Evolutionary conservation across 1,140 invertebrate genomes (phyloP), one percentile per base, ranked within the genome.

Genomic region (Lepidotrigona ventralis): DNA sequence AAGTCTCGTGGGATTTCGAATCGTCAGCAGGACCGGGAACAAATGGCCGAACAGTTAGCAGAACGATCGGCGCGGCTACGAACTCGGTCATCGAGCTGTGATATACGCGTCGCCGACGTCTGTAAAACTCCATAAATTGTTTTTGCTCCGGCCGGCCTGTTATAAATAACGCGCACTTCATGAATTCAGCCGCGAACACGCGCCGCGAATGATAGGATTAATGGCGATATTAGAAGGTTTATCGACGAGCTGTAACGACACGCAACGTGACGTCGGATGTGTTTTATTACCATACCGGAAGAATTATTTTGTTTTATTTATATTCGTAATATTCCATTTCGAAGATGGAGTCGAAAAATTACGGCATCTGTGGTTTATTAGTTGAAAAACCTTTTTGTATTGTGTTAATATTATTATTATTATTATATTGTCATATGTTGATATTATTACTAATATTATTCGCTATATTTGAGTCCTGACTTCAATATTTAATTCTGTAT

Each of bases 151-250:
- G 17, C 72, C 85, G 46, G 17, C 53, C 85, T 85, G 86, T 90
- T 91, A 88, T 89, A 88, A 91, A 90, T 85, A 83, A 79, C 78
- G 78, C 19, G 74, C 81, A 78, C 78, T 83, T 86, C 76, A 84
- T 80, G 79, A 63, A 66, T 54, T 64, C 3, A 0, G 19, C 60
- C 14, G 51, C 53, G 71, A 86, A 91, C 91, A 91, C 91, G 90
- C 88, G 85, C 84, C 86, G 75, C 84, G 79, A 76, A 51, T 90
- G 88, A 89, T 89, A 89, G 85, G 89, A 92, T 92, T 90, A 91
- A 90, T 88, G 86, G 84, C 58, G 73, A 90, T 90, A 91, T 91
- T 90, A 90, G 89, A 89, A 86, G 86, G 83, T 85, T 91, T 91
- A 90, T 91, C 85, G 90, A 88, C 77, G 86, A 86, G 77, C 46